Percentiles rank a stretch among this genome's conserved stretches.
These are phyloP conservation scores for Palythoa grandiflora DNA, from an alignment of 92 coral and sea anemone species.

Conservation along the genomic window DNA sequence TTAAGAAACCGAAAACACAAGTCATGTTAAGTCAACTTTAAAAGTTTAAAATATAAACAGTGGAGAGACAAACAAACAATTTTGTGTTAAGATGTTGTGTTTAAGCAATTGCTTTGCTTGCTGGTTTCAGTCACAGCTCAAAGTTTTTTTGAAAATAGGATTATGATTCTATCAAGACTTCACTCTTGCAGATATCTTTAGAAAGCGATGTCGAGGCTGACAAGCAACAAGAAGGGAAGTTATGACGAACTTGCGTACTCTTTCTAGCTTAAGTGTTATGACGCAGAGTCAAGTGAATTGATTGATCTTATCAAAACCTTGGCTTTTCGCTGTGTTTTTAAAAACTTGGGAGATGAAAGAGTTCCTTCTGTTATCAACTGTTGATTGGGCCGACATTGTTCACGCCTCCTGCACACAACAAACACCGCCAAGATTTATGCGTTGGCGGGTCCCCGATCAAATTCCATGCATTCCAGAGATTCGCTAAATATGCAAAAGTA, in stretches of 20 bases:
- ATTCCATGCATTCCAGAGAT: constrained; percentile 62
- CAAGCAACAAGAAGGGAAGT: neutral
- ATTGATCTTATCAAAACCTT: constrained; percentile 34
- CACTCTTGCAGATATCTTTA: neutral
- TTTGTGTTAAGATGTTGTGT: neutral
- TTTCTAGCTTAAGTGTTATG: constrained; percentile 9
- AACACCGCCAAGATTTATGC: neutral
- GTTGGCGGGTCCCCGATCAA: constrained; percentile 29
- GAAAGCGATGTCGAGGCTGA: neutral
- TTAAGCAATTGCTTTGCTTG: neutral
- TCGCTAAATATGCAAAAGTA: constrained; percentile 36
- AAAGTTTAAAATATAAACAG: neutral
- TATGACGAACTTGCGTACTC: neutral
- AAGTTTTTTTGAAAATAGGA: neutral
- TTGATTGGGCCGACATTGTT: neutral
- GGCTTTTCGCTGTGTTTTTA: constrained; percentile 6
- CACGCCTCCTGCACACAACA: constrained; percentile 2
- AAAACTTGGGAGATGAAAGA: neutral
- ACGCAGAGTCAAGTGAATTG: constrained; percentile 19
- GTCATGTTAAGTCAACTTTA: neutral
- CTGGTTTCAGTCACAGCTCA: neutral
- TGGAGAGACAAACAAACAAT: neutral
- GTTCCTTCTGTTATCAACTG: neutral
- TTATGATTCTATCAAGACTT: neutral
- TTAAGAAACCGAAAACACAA: neutral